These are phyloP conservation scores for Macrotrachela quadricornifera DNA, from an alignment of 1,140 invertebrate genomes.

Conservation along the genomic window DNA sequence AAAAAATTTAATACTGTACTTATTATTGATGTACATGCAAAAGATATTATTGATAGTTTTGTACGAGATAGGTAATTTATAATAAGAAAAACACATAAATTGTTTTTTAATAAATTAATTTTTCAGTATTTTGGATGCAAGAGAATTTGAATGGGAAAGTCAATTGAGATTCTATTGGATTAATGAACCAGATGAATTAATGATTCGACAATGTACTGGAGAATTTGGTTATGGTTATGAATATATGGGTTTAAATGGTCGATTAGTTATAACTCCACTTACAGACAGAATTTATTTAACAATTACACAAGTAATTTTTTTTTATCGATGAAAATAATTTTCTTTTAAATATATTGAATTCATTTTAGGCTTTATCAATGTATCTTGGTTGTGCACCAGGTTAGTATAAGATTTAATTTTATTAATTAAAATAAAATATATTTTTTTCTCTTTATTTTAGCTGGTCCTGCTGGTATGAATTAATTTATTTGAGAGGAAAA, in stretches of 20 bases:
- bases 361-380: slow-evolving; percentile 44
- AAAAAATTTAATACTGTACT: slow-evolving; percentile 64
- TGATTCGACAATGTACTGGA: slow-evolving; percentile 60
- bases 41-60: slow-evolving; percentile 65
- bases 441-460: slow-evolving; percentile 14
- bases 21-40: slow-evolving; percentile 66
- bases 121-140: slow-evolving; percentile 44
- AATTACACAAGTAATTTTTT: slow-evolving; percentile 55
- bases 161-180: slow-evolving; percentile 74
- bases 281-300: slow-evolving; percentile 75
- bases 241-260: slow-evolving; percentile 72
- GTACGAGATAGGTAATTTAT: slow-evolving; percentile 40
- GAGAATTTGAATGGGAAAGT: slow-evolving; percentile 75
- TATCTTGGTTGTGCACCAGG: slow-evolving; percentile 65
- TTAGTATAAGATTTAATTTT: no score
- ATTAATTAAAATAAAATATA: no score
- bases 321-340: no score
- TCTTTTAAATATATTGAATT: no score
- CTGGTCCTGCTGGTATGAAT: slow-evolving; percentile 27
- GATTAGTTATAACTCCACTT: slow-evolving; percentile 65
- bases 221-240: slow-evolving; percentile 78
- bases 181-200: slow-evolving; percentile 52
- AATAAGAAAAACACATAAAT: no score
- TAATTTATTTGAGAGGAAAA: no score
- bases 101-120: no score